These are phyloP conservation scores for Lipotes vexillifer DNA, from an alignment of 2,113 vertebrate species.

Conservation along the genomic window DNA sequence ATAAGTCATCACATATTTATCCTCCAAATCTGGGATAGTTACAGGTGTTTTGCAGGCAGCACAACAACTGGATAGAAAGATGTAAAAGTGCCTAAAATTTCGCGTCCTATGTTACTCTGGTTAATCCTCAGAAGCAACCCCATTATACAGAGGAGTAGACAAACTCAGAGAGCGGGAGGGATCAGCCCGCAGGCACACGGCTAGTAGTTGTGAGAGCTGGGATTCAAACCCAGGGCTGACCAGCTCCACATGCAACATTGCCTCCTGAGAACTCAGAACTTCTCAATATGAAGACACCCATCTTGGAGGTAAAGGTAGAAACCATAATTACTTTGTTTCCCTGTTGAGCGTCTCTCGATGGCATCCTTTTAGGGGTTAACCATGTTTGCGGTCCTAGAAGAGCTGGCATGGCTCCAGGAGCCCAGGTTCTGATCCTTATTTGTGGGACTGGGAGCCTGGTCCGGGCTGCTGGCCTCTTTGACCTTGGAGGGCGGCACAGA, in stretches of 20 bases:
- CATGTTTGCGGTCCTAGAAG: background rate
- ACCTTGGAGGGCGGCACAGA: background rate
- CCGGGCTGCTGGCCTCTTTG: background rate
- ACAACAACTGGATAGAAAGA: background rate
- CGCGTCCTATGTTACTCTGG: background rate
- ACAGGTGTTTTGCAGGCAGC: background rate
- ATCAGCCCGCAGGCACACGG: background rate
- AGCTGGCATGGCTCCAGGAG: background rate
- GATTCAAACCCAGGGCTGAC: background rate
- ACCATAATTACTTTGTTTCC: background rate
- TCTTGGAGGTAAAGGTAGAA: background rate
- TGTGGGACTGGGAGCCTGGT: background rate
- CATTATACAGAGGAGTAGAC: background rate
- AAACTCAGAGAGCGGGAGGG: background rate
- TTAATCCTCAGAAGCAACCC: background rate
- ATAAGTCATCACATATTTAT: background rate
- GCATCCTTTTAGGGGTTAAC: background rate
- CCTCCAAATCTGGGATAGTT: background rate
- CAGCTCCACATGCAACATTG: background rate
- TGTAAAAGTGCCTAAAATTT: background rate
- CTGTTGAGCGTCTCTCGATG: background rate
- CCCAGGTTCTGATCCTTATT: background rate
- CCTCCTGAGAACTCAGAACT: background rate
- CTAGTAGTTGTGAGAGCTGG: background rate
- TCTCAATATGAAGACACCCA: background rate